These are phyloP conservation scores for Climacteris rufus DNA, from an alignment of 2,113 vertebrate species.

Conservation along the genomic window DNA sequence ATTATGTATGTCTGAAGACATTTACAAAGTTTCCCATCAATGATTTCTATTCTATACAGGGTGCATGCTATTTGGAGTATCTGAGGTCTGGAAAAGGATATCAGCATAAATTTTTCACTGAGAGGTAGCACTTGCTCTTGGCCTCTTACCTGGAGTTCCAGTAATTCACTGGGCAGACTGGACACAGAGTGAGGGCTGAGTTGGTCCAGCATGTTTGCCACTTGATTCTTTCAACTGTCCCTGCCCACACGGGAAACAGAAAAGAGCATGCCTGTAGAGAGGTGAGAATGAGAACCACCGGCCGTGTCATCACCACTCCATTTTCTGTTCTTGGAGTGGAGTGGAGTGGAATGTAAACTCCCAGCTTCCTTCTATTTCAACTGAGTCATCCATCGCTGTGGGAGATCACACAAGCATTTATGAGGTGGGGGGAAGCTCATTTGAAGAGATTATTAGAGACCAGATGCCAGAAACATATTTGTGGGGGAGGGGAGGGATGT, in stretches of 20 bases:
- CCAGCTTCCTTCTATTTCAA: not conserved
- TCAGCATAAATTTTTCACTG: not conserved
- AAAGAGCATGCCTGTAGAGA: not conserved
- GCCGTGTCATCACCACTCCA: not conserved
- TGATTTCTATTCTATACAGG: not conserved
- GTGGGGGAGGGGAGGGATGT: no score
- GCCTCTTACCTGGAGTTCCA: not conserved
- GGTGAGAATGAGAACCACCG: not conserved
- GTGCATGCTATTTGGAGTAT: not conserved
- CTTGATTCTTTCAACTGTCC: not conserved
- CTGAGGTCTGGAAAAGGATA: not conserved
- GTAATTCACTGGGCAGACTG: not conserved
- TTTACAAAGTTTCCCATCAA: not conserved
- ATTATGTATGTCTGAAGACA: not conserved
- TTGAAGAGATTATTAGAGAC: not conserved
- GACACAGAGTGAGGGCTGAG: not conserved
- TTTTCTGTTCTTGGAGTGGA: not conserved
- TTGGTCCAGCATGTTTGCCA: not conserved
- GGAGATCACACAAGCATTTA: not conserved
- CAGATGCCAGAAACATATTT: not conserved
- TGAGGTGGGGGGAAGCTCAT: not conserved
- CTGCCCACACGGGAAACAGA: not conserved
- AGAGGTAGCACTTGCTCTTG: not conserved
- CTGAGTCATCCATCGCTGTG: not conserved
- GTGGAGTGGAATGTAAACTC: not conserved